A percentile compares a stretch with the other conserved stretches of the same genome.
Evolutionary conservation across 1,140 invertebrate genomes (phyloP).

Genomic region (Drosophila athabasca): DNA sequence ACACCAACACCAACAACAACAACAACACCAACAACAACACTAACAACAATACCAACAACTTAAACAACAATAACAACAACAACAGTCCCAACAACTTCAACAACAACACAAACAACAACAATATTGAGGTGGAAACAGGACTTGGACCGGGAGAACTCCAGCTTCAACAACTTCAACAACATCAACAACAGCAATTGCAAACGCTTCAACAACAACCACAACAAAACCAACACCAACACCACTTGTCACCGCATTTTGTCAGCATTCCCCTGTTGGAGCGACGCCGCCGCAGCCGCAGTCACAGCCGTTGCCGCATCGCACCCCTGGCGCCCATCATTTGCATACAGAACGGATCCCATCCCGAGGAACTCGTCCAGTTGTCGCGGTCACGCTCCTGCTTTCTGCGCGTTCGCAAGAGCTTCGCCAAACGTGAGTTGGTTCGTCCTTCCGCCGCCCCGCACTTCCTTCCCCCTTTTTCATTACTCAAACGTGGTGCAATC

Average conservation of each 20-base stretch:
- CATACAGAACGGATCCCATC: slow-evolving; percentile 59
- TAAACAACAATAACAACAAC: slow-evolving; percentile 25
- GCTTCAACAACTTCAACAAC: background rate
- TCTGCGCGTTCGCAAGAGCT: slow-evolving; percentile 63
- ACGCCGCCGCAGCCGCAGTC: slow-evolving; percentile 70
- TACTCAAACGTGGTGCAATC: too few relatives aligned
- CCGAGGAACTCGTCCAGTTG: slow-evolving; percentile 54
- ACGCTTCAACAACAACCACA: slow-evolving; percentile 15
- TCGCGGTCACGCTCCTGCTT: slow-evolving; percentile 69
- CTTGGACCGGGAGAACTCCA: slow-evolving; percentile 13
- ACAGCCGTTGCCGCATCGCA: slow-evolving; percentile 59
- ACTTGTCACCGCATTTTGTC: slow-evolving; percentile 48
- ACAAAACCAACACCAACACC: slow-evolving; percentile 14
- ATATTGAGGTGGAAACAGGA: slow-evolving; percentile 33
- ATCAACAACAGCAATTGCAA: background rate
- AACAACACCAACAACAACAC: slow-evolving; percentile 16
- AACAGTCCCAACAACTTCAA: slow-evolving; percentile 26
- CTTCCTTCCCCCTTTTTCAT: too few relatives aligned
- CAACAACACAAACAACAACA: slow-evolving; percentile 22
- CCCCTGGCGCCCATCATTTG: slow-evolving; percentile 68
- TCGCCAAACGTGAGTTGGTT: slow-evolving; percentile 62
- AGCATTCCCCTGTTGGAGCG: slow-evolving; percentile 63
- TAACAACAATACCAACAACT: slow-evolving; percentile 4
- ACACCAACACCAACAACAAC: slow-evolving; percentile 12
- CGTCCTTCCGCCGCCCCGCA: too few relatives aligned